Base-by-base conservation (phyloP, 2,113 vertebrate genomes). In the Tor tambroides region DNA sequence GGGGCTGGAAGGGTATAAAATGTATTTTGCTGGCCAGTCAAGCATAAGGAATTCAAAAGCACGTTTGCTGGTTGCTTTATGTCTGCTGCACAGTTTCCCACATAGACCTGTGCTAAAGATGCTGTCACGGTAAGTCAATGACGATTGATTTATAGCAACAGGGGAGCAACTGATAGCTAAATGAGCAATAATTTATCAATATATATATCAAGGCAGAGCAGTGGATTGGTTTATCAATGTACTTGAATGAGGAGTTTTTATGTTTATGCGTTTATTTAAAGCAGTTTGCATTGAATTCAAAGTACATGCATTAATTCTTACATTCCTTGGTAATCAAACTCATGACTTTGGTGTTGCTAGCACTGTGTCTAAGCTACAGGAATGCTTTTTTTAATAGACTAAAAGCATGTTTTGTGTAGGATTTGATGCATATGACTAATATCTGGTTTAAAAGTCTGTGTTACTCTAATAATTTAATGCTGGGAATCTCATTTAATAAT, bases 1-100 rank as follows among this genome's bases (percentile, higher is more conserved):
- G 92, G 85, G 89, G 88, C 63, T 86, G 89, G 76, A 74, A 91
- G 88, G 30, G 86, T 93, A 93, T 93, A 93, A 92, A 93, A 91
- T 88, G 84, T 89, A 90, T 91, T 90, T 90, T 75, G 79, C 41
- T 92, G 89, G 54, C 88, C 89, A 92, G 63, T 90, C 85, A 91
- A 89, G 91, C 91, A 91, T 88, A 92, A 83, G 91, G 89, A 91
- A 88, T 88, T 91, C 78, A 86, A 92, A 91, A 77, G 35, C 85
- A 76, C 75, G 88, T 77, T 76, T 90, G 89, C 65, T 90, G 80
- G 77, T 86, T 89, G 72, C 88, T 91, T 86, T 87, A 90, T 90
- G 90, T 91, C 87, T 87, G 85, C 88, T 81, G 84, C 87, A 84
- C 83, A 86, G 61, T 90, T 84, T 86, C 88, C 88, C 71, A 90